Conservation (phyloP, 2,797 vertebrate species). For the Clarias pachynema region DNA sequence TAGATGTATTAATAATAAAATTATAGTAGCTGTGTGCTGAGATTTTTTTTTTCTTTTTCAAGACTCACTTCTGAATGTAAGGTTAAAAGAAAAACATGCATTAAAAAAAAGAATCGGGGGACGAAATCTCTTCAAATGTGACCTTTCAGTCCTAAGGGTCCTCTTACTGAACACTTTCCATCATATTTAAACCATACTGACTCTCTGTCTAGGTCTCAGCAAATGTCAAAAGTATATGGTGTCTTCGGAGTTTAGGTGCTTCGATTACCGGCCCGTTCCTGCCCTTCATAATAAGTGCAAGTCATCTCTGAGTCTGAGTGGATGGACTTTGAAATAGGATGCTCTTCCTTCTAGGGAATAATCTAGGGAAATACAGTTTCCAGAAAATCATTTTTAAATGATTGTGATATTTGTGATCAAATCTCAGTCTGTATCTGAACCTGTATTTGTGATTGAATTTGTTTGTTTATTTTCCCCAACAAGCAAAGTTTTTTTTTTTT, state of each 20-base stretch:
- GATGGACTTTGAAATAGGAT: not conserved
- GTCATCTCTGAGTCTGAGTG: not conserved
- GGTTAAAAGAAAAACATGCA: not conserved
- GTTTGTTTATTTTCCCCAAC: not conserved
- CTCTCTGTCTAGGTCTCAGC: constrained; percentile 24
- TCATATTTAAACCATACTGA: constrained; percentile 43
- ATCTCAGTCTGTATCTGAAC: not conserved
- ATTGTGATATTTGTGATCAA: not conserved
- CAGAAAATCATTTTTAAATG: not conserved
- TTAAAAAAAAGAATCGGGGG: not conserved
- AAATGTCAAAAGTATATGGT: constrained; percentile 62
- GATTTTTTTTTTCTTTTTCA: not conserved
- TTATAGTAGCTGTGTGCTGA: not conserved
- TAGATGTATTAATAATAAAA: not conserved
- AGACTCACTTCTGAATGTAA: not conserved
- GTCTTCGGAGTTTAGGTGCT: constrained; percentile 35
- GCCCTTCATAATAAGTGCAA: constrained; percentile 10
- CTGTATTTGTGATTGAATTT: not conserved
- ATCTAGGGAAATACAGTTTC: not conserved
- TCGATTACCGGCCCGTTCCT: constrained; percentile 20
- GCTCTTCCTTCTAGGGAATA: not conserved
- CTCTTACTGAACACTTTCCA: constrained; percentile 22
- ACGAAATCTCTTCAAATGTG: constrained; percentile 24
- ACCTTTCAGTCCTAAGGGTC: constrained; percentile 36
- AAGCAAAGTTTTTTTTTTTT: not conserved